These are phyloP conservation scores for Montifringilla adamsi DNA, from an alignment of 2,113 vertebrate genomes.

Conservation along the genomic window DNA sequence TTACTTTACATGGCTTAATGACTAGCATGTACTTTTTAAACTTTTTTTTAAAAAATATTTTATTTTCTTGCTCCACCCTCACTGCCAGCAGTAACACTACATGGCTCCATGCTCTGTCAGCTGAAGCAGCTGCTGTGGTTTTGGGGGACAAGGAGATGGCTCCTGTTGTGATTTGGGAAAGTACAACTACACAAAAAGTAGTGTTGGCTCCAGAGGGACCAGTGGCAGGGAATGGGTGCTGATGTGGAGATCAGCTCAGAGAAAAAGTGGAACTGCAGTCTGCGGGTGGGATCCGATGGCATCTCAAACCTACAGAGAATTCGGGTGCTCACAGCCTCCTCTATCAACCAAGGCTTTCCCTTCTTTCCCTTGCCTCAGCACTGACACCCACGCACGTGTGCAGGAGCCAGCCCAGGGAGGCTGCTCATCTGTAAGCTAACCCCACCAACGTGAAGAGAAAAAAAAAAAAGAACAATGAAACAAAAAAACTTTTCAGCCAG, in stretches of 20 bases:
- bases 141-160: background rate
- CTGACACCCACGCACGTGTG: background rate
- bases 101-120: background rate
- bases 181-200: background rate
- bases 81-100: background rate
- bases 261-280: background rate
- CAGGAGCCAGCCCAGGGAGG: background rate
- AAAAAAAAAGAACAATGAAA: background rate
- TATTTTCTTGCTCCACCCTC: background rate
- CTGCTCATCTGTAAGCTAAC: background rate
- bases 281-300: background rate
- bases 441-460: background rate
- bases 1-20: background rate
- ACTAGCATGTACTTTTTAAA: background rate
- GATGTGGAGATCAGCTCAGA: background rate
- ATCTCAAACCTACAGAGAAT: background rate
- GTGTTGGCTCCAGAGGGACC: background rate
- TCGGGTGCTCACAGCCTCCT: background rate
- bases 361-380: slow-evolving; percentile 44
- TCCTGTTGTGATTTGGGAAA: background rate
- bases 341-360: background rate
- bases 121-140: background rate
- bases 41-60: background rate
- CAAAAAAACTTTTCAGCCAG: slow-evolving; percentile 21
- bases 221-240: background rate